Conservation (phyloP, 2,113 vertebrate species). For the Caloenas nicobarica region DNA sequence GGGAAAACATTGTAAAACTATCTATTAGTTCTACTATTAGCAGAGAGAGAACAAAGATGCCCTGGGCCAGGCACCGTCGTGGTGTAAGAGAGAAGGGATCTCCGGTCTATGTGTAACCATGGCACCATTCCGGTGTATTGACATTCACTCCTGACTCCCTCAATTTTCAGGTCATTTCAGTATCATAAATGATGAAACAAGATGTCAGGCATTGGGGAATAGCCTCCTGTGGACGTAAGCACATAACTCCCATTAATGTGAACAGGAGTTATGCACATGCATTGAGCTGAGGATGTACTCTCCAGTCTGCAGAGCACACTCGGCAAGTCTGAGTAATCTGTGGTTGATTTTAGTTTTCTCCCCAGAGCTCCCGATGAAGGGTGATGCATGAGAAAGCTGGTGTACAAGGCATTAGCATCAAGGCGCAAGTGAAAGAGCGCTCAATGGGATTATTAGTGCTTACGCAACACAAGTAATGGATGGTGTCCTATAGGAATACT, state of each 20-base stretch:
- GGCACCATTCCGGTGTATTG: fast-evolving
- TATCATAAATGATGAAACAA: constrained; percentile 11
- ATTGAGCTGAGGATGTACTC: background rate
- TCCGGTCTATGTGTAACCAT: background rate
- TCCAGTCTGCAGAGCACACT: background rate
- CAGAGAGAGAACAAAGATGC: background rate
- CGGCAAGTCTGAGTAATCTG: constrained; percentile 18
- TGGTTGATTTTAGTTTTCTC: constrained; percentile 40
- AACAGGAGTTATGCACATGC: background rate
- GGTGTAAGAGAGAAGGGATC: background rate
- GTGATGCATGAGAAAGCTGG: constrained; percentile 22
- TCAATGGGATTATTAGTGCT: constrained; percentile 34
- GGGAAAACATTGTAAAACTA: background rate
- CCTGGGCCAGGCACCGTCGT: background rate
- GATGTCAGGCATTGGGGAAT: background rate
- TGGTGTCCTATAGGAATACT: constrained; percentile 5
- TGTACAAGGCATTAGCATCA: constrained; percentile 21
- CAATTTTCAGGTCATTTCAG: background rate
- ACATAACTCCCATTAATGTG: background rate
- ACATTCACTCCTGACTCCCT: background rate
- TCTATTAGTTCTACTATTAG: background rate
- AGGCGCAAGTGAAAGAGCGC: background rate
- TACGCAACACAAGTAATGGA: constrained; percentile 5
- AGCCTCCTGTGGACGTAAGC: background rate
- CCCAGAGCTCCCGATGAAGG: constrained; percentile 8